A percentile compares a stretch with the other conserved stretches of the same genome.
Conservation (phyloP, 2,888 invertebrate genomes). For the Scrobipalpa atriplicella region DNA sequence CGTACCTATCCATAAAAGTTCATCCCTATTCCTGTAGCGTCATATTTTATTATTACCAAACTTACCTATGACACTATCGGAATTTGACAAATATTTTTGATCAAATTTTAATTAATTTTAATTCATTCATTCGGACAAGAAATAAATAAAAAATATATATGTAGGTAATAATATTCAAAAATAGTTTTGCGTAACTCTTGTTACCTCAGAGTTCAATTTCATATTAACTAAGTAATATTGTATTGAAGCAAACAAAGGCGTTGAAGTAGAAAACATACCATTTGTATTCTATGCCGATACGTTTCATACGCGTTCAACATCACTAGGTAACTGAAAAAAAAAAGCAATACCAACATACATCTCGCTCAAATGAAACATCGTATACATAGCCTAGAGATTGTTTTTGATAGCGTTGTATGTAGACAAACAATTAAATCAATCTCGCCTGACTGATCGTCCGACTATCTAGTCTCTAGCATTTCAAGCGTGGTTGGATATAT, state of each 20-base stretch:
- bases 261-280: background rate
- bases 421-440: slow-evolving; percentile 16
- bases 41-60: too few relatives aligned
- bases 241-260: background rate
- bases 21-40: too few relatives aligned
- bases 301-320: slow-evolving; percentile 1
- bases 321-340: background rate
- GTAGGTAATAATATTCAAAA: too few relatives aligned
- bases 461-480: background rate
- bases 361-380: background rate
- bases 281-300: background rate
- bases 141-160: too few relatives aligned
- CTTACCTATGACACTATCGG: too few relatives aligned
- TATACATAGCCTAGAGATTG: background rate
- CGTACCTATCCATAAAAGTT: too few relatives aligned
- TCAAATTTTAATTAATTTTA: too few relatives aligned
- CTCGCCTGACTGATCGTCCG: background rate
- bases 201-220: too few relatives aligned
- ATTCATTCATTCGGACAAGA: too few relatives aligned
- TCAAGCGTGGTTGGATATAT: background rate
- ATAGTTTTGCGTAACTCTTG: too few relatives aligned
- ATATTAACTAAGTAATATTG: background rate
- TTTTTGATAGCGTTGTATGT: background rate
- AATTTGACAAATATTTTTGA: too few relatives aligned
- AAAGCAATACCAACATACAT: background rate